Base-by-base conservation (phyloP, 1,140 invertebrate genomes). In the Stegodyphus dumicola region DNA sequence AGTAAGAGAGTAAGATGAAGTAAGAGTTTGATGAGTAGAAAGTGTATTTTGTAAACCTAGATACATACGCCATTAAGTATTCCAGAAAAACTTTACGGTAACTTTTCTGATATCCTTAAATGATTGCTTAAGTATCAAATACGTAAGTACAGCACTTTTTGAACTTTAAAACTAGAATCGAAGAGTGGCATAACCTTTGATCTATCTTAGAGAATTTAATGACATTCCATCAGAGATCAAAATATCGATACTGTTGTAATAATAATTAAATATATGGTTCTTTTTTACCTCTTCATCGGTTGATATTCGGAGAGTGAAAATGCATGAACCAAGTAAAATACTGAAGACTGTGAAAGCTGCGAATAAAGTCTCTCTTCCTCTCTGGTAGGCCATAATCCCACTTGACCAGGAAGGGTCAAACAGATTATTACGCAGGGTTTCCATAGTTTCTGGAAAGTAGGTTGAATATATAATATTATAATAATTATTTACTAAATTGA, bases 251-350 rank as follows among this genome's bases (percentile, higher is more conserved):
- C 6, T 67, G 17, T 2, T 2, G 17, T 6, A 33, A 33, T 69
- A 6, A 17, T 17, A 10, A 52, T 11, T 33, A 33, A 33, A 33
- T 33, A 33, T 33, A 33, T 33, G 33, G 3, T 3, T 1, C 3
- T 33, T 33, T 33, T 1, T 67, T 73, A 80, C 85, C 65, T 86
- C 77, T 10, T 79, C 77, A 15, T 87, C 86, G 10, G 78, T 83
- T 10, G 86, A 83, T 71, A 87, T 87, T 53, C 86, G 77, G 1
- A 87, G 74, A 65, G 65, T 87, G 48, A 87, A 56, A 11, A 87
- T 53, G 56, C 71, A 76, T 6, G 73, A 74, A 71, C 86, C 86
- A 0, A 87, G 56, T 10, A 87, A 15, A 33, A 87, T 87, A 9
- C 73, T 83, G 60, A 53, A 54, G 7, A 87, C 79, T 0, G 78